These are phyloP conservation scores for Lathronympha strigana DNA, from an alignment of 2,888 invertebrate genomes.

Conservation along the genomic window DNA sequence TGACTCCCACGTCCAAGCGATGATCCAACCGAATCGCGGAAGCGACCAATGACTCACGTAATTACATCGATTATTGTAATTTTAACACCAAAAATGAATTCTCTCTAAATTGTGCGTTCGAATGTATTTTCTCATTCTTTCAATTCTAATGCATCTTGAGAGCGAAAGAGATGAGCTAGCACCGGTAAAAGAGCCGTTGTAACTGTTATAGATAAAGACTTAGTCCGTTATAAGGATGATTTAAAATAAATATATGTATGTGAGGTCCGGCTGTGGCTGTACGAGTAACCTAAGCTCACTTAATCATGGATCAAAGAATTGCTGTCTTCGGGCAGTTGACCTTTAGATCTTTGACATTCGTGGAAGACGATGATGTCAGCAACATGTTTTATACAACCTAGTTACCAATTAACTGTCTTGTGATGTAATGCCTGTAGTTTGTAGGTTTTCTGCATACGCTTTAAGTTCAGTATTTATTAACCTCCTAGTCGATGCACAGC, in stretches of 20 bases:
- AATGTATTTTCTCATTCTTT: not conserved
- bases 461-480: not conserved
- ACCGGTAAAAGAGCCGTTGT: slow-evolving; percentile 31
- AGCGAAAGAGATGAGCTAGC: slow-evolving; percentile 13
- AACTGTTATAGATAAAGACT: slow-evolving; percentile 27
- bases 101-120: slow-evolving; percentile 4
- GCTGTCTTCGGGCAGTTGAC: slow-evolving; percentile 1
- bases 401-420: not conserved
- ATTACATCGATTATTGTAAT: slow-evolving; percentile 42
- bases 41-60: slow-evolving; percentile 44
- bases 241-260: slow-evolving; percentile 15
- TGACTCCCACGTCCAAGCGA: slow-evolving; percentile 47
- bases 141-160: slow-evolving; percentile 1
- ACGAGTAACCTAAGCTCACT: not conserved
- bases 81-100: slow-evolving; percentile 28
- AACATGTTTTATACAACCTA: not conserved
- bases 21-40: slow-evolving; percentile 47
- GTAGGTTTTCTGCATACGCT: no score
- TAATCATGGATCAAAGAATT: not conserved
- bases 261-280: not conserved
- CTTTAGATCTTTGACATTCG: slow-evolving; percentile 6
- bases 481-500: not conserved
- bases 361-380: slow-evolving; percentile 4
- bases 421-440: not conserved
- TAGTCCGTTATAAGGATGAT: slow-evolving; percentile 36